A percentile compares a stretch with the other conserved stretches of the same genome.
Conservation (phyloP, 2,888 invertebrate species). For the Drosophila ustulata region DNA sequence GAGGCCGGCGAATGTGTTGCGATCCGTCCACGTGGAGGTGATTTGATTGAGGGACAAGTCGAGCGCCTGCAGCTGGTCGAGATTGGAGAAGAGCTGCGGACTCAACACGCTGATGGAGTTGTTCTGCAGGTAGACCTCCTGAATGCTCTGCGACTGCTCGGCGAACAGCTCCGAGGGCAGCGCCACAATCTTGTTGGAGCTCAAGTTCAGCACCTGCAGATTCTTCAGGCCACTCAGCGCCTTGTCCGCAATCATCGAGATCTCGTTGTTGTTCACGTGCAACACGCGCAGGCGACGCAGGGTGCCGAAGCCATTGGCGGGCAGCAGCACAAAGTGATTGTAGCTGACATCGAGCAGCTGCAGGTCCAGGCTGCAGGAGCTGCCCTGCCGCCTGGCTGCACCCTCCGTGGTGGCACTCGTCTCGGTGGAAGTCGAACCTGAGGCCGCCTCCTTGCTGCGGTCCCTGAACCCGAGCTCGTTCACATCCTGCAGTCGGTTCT, state of each 20-base stretch:
- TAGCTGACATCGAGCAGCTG: conserved; percentile 93
- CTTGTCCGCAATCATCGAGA: conserved; percentile 94
- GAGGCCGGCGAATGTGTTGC: conserved; percentile 93
- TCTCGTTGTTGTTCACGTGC: conserved; percentile 94
- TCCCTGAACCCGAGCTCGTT: conserved; percentile 94
- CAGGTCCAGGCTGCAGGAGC: conserved; percentile 91
- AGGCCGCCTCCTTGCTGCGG: conserved; percentile 81
- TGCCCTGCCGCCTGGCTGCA: conserved; percentile 30
- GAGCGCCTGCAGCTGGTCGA: conserved; percentile 92
- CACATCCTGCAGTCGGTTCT: conserved; percentile 94
- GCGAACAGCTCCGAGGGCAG: conserved; percentile 94
- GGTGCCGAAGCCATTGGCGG: conserved; percentile 92
- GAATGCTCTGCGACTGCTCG: conserved; percentile 91
- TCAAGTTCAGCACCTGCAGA: conserved; percentile 94
- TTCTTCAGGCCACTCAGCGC: conserved; percentile 92
- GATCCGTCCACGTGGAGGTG: conserved; percentile 94
- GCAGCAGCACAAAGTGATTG: conserved; percentile 94
- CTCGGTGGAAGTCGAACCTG: conserved; percentile 50
- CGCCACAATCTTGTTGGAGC: conserved; percentile 95
- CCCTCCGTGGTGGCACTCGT: conserved; percentile 52
- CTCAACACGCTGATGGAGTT: conserved; percentile 95
- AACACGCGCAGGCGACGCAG: conserved; percentile 92
- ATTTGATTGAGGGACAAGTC: conserved; percentile 95
- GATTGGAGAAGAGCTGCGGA: conserved; percentile 93
- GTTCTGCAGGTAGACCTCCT: conserved; percentile 95